Percentiles rank a stretch among this genome's conserved stretches.
Evolutionary conservation across 2,113 vertebrate species (phyloP).

Genomic region (Takifugu flavidus): DNA sequence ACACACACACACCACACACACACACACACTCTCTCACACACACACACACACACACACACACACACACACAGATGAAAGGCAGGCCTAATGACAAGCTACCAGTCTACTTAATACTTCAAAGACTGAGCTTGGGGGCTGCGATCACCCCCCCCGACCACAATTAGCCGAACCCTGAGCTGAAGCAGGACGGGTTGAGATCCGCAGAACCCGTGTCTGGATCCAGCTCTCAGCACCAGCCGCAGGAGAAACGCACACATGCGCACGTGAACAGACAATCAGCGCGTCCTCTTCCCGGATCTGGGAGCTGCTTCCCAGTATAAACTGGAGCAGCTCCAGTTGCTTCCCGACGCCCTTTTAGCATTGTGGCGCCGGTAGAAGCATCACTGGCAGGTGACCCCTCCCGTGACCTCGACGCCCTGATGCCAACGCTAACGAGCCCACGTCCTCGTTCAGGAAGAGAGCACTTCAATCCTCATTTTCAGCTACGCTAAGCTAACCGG

Average conservation of each 20-base stretch:
- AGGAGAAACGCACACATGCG: neutral
- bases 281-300: too few relatives aligned
- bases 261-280: neutral
- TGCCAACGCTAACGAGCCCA: too few relatives aligned
- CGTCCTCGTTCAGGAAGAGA: too few relatives aligned
- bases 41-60: conserved; percentile 31
- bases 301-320: too few relatives aligned
- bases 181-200: conserved; percentile 20
- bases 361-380: too few relatives aligned
- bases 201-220: conserved; percentile 19
- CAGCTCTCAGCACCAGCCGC: neutral
- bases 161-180: conserved; percentile 38
- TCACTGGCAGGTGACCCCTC: too few relatives aligned
- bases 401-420: too few relatives aligned
- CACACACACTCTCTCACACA: conserved; percentile 11
- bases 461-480: too few relatives aligned
- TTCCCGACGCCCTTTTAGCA: too few relatives aligned
- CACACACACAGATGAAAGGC: conserved; percentile 56
- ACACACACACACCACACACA: conserved; percentile 20
- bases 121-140: conserved; percentile 27
- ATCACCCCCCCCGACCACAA: conserved; percentile 36
- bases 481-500: too few relatives aligned
- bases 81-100: conserved; percentile 67
- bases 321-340: too few relatives aligned
- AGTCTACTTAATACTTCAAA: conserved; percentile 69